Evolutionary conservation across 2,797 vertebrate species (phyloP).

Genomic region (Staurois parvus): DNA sequence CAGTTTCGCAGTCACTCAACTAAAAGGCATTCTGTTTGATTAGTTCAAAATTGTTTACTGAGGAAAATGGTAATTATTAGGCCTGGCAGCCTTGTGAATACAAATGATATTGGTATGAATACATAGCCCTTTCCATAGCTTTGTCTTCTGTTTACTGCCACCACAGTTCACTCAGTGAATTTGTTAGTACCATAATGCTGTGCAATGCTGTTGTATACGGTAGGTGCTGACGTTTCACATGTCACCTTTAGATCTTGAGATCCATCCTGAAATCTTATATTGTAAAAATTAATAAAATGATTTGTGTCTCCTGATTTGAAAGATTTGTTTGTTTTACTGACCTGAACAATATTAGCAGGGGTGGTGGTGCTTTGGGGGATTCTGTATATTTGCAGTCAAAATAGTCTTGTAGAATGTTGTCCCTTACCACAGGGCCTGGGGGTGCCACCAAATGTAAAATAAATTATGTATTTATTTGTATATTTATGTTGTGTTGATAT

Average conservation of each 20-base stretch:
- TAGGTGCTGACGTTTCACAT: constrained; percentile 32
- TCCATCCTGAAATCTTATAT: constrained; percentile 12
- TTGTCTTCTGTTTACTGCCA: background rate
- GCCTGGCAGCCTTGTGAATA: background rate
- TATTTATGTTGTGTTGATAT: constrained; percentile 60
- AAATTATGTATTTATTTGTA: constrained; percentile 62
- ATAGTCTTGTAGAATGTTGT: constrained; percentile 52
- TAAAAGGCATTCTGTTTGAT: background rate
- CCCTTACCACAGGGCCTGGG: constrained; percentile 46
- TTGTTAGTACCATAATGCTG: background rate
- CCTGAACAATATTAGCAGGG: constrained; percentile 21
- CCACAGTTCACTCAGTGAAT: too few relatives aligned
- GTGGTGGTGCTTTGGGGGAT: constrained; percentile 10
- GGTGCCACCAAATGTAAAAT: constrained; percentile 60
- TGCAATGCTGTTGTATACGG: constrained; percentile 26
- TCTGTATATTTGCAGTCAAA: constrained; percentile 42
- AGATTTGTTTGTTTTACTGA: constrained; percentile 20
- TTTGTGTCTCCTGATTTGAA: background rate
- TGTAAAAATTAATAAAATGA: constrained; percentile 10
- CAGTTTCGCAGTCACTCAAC: background rate
- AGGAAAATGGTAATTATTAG: constrained; percentile 1
- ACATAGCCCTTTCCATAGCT: background rate
- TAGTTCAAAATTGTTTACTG: background rate
- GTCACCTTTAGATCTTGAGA: constrained; percentile 11
- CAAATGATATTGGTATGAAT: background rate